Evolutionary conservation across 2,113 vertebrate genomes (phyloP).

Genomic region (Cynopterus brachyotis): DNA sequence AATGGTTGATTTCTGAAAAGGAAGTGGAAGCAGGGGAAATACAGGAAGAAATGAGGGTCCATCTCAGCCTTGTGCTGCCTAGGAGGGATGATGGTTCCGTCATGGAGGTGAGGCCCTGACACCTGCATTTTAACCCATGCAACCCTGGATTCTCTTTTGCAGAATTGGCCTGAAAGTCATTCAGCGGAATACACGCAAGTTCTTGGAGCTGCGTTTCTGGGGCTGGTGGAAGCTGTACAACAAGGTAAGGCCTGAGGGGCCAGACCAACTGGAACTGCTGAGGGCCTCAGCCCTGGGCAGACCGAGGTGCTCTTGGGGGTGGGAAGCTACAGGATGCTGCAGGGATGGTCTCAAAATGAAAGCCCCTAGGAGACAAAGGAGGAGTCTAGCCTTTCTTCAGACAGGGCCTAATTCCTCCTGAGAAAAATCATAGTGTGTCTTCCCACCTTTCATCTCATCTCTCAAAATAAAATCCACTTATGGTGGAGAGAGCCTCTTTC

Average conservation of each 20-base stretch:
- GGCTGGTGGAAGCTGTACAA: slow-evolving; percentile 73
- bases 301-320: neutral
- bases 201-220: slow-evolving; percentile 70
- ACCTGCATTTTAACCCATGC: neutral
- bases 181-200: slow-evolving; percentile 68
- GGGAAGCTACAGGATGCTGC: neutral
- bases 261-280: no score
- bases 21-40: neutral
- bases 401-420: neutral
- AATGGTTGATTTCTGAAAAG: neutral
- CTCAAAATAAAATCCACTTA: neutral
- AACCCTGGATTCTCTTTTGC: neutral
- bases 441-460: neutral
- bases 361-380: neutral
- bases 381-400: neutral
- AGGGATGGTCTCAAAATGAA: slow-evolving; percentile 36
- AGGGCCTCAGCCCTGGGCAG: neutral
- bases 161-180: slow-evolving; percentile 59
- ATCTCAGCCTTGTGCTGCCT: neutral
- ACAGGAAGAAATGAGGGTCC: neutral
- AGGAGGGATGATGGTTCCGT: neutral
- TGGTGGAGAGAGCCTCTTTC: neutral
- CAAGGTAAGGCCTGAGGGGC: slow-evolving; percentile 28
- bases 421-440: neutral
- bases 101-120: neutral